Evolutionary conservation across 2,113 vertebrate species (phyloP).

Genomic region (Neolamprologus falcicula): DNA sequence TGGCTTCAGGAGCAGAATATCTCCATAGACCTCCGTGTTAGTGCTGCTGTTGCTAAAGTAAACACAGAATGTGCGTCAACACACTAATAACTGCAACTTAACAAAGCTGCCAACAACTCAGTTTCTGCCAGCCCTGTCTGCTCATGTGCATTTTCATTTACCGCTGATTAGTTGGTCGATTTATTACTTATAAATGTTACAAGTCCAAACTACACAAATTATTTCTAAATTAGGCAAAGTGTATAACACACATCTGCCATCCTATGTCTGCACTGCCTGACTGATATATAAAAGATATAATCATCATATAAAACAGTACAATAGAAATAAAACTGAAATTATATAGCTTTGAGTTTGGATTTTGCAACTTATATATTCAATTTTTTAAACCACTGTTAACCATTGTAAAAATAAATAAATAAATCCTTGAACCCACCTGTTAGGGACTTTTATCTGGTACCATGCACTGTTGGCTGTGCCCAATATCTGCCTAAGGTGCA

Average conservation of each 20-base stretch:
- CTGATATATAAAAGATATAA: neutral
- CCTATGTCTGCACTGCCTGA: neutral
- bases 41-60: neutral
- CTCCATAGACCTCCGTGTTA: neutral
- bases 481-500: neutral
- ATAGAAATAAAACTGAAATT: neutral
- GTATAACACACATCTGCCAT: neutral
- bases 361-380: neutral
- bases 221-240: neutral
- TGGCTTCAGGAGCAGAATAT: neutral
- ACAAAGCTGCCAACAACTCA: neutral
- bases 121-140: neutral
- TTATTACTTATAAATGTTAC: neutral
- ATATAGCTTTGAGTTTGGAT: neutral
- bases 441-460: neutral
- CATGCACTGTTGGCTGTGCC: neutral
- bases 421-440: neutral
- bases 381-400: neutral
- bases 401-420: neutral
- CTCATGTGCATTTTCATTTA: neutral
- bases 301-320: neutral
- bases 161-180: accelerated
- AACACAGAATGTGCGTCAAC: neutral
- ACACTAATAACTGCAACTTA: neutral
- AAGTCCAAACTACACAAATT: neutral